A percentile compares a stretch with the other conserved stretches of the same genome.
These are phyloP conservation scores for Polymixis flavicincta DNA, from an alignment of 2,888 invertebrate genomes.

Conservation along the genomic window DNA sequence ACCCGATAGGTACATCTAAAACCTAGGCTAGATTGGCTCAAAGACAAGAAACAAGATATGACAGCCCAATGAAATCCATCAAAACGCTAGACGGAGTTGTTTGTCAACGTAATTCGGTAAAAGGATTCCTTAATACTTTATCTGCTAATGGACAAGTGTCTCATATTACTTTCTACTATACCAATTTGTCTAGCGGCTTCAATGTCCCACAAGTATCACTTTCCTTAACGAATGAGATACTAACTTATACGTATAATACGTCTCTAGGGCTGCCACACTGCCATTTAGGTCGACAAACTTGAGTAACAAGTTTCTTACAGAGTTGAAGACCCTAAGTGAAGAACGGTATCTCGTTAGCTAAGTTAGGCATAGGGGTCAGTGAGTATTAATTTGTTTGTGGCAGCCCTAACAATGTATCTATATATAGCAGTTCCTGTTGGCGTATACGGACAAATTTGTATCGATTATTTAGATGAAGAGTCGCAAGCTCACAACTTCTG, in stretches of 20 bases:
- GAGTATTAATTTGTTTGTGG: constrained; percentile 46
- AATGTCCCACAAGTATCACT: constrained; percentile 44
- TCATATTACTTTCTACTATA: constrained; percentile 48
- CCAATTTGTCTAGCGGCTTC: constrained; percentile 47
- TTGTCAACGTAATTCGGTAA: constrained; percentile 53
- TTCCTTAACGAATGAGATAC: constrained; percentile 47
- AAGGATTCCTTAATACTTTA: constrained; percentile 51
- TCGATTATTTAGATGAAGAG: constrained; percentile 1
- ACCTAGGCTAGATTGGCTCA: constrained; percentile 5
- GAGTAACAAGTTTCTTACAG: constrained; percentile 52
- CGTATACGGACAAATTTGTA: not conserved
- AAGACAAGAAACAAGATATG: constrained; percentile 43
- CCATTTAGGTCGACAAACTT: constrained; percentile 57
- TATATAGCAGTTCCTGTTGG: constrained; percentile 2
- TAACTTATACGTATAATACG: constrained; percentile 41
- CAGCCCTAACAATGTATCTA: constrained; percentile 7
- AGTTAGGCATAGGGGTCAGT: constrained; percentile 43
- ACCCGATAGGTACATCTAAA: not conserved
- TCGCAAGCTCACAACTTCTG: not conserved
- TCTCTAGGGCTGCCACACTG: constrained; percentile 45
- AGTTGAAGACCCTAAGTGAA: constrained; percentile 55
- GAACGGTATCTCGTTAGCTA: constrained; percentile 45
- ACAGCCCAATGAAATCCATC: constrained; percentile 40
- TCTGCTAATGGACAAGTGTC: constrained; percentile 52
- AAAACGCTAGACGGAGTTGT: constrained; percentile 28